Evolutionary conservation across 23 tunicate species (phyloP), one percentile per base, ranked within the genome.

Genomic region (Halocynthia aurantium): DNA sequence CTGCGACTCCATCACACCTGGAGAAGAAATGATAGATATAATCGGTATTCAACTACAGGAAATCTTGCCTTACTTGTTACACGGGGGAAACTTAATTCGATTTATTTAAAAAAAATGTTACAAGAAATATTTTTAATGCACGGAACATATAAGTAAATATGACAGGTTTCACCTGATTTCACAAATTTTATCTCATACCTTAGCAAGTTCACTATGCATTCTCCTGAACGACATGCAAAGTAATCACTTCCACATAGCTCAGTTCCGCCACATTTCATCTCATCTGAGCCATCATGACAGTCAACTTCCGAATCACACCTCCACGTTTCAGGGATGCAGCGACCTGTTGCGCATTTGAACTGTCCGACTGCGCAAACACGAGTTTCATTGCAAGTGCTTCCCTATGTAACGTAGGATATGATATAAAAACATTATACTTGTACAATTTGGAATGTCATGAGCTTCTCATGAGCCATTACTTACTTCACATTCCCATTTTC

Each of bases 201-300:
- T 10, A 65, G 31, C 19, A 65, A 9, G 9, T 20, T 9, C 0
- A 49, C 70, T 9, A 65, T 65, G 6, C 70, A 65, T 20, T 9
- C 9, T 10, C 70, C 19, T 20, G 22, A 9, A 0, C 6, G 49
- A 65, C 70, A 65, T 9, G 17, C 70, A 65, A 65, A 65, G 5
- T 65, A 6, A 65, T 65, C 31, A 10, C 19, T 11, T 65, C 19
- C 70, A 15, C 70, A 65, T 65, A 20, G 22, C 21, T 53, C 55
- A 6, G 77, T 61, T 78, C 81, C 76, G 60, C 75, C 78, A 53
- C 93, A 87, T 6, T 67, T 62, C 52, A 18, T 58, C 61, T 89
- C 96, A 64, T 89, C 96, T 7, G 96, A 89, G 8, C 86, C 89
- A 55, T 81, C 89, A 6, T 57, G 13, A 68, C 96, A 89, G 70